Evolutionary conservation across 35 echinoderm and acorn worm genomes (phyloP).

Genomic region (Hemicentrotus pulcherrimus): DNA sequence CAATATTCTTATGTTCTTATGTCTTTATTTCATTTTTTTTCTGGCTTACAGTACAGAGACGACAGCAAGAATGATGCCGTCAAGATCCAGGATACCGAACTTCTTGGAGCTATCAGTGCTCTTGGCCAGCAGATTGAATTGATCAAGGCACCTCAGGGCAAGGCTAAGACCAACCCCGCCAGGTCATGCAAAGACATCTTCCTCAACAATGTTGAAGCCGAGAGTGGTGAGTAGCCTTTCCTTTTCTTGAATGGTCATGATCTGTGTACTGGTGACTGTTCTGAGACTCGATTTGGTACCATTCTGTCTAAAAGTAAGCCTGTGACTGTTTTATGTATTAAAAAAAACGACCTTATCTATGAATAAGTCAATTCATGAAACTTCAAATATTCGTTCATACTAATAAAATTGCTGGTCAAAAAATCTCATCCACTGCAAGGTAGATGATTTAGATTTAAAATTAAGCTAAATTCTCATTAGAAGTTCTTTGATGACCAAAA

Average conservation of each 20-base stretch:
- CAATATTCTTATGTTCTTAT: not conserved
- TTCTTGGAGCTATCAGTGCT: not conserved
- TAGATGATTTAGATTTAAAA: no score
- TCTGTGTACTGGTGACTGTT: no score
- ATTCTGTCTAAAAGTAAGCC: no score
- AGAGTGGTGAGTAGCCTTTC: constrained; percentile 36
- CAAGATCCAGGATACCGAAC: constrained; percentile 16
- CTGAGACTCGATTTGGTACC: no score
- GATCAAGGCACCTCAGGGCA: constrained; percentile 36
- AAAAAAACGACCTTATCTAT: no score
- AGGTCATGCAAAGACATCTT: constrained; percentile 37
- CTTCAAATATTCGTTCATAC: no score
- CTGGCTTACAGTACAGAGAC: constrained; percentile 44
- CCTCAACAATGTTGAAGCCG: not conserved
- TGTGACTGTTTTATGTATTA: no score
- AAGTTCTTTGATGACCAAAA: no score
- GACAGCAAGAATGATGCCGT: constrained; percentile 46
- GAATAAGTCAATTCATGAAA: no score
- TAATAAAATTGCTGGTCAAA: no score
- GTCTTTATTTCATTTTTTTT: not conserved
- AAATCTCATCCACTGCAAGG: no score
- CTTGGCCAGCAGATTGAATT: not conserved
- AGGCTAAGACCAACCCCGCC: constrained; percentile 17
- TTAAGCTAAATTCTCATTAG: no score
- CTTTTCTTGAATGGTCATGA: not conserved